Percentiles rank a stretch among this genome's conserved stretches.
phyloP scores from a whole-genome alignment of 2,888 invertebrate species.

The Pseudococcus jackbeardsleyi region DNA sequence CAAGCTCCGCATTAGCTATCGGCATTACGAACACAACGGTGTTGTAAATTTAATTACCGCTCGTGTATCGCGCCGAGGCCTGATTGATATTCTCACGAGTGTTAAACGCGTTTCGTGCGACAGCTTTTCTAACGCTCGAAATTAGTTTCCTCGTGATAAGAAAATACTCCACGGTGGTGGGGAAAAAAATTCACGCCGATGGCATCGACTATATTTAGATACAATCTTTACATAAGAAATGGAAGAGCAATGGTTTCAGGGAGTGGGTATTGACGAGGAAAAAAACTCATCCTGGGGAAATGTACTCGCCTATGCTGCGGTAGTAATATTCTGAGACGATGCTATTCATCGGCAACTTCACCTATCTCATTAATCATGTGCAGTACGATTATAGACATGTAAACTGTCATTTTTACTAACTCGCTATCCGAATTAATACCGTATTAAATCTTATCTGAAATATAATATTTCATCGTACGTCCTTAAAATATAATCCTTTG shows the following conservation, averaged over 20 bases:
- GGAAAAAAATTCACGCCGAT: no score
- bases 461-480: constrained; percentile 59
- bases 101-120: constrained; percentile 35
- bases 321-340: background rate
- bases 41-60: constrained; percentile 52
- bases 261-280: no score
- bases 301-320: no score
- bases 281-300: no score
- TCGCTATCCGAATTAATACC: constrained; percentile 57
- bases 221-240: no score
- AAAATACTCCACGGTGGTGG: background rate
- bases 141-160: constrained; percentile 13
- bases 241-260: no score
- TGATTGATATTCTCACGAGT: constrained; percentile 55
- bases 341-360: constrained; percentile 30
- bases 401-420: constrained; percentile 59
- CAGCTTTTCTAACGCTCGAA: background rate
- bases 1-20: constrained; percentile 43
- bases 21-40: constrained; percentile 47
- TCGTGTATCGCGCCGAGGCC: constrained; percentile 31
- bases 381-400: constrained; percentile 55
- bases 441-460: constrained; percentile 60
- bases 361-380: constrained; percentile 56
- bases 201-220: no score
- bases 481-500: constrained; percentile 59